Conservation (phyloP, 1,140 invertebrate species). For the Euwallacea similis region DNA sequence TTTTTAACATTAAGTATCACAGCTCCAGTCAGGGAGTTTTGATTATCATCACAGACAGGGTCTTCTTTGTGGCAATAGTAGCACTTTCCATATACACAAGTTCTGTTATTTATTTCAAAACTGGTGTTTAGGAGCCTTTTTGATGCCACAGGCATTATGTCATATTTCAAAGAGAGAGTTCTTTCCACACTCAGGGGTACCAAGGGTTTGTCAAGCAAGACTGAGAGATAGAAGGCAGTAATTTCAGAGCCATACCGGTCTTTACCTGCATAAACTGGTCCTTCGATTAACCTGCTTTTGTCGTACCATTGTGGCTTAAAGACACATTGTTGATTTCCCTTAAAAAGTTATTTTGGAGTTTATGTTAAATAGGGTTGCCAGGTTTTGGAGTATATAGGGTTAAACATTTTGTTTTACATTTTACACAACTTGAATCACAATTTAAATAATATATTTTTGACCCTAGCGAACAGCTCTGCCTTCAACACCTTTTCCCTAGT, state of each 20-base stretch:
- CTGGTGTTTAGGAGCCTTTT: slow-evolving; percentile 65
- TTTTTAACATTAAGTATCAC: slow-evolving; percentile 80
- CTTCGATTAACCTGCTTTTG: slow-evolving; percentile 72
- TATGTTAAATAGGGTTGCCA: neutral
- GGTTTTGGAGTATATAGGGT: neutral
- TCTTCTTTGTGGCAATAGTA: slow-evolving; percentile 82
- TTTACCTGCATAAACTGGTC: slow-evolving; percentile 82
- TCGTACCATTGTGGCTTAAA: slow-evolving; percentile 93
- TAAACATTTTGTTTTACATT: neutral
- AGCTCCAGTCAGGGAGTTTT: slow-evolving; percentile 74
- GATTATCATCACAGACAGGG: slow-evolving; percentile 75
- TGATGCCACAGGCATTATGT: slow-evolving; percentile 73
- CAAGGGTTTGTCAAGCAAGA: slow-evolving; percentile 75
- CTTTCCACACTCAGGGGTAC: slow-evolving; percentile 79
- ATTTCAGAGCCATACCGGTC: slow-evolving; percentile 94
- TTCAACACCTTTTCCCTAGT: neutral
- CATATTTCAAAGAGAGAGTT: slow-evolving; percentile 71
- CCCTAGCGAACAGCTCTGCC: neutral
- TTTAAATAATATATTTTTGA: slow-evolving; percentile 8
- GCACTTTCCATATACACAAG: slow-evolving; percentile 89
- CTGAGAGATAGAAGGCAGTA: slow-evolving; percentile 88
- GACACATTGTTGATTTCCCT: slow-evolving; percentile 74
- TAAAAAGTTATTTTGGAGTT: slow-evolving; percentile 31
- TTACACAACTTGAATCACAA: neutral
- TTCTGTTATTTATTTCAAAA: slow-evolving; percentile 56